A percentile compares a stretch with the other conserved stretches of the same genome.
phyloP scores from a whole-genome alignment of 2,797 vertebrate genomes.

The Anguilla anguilla region DNA sequence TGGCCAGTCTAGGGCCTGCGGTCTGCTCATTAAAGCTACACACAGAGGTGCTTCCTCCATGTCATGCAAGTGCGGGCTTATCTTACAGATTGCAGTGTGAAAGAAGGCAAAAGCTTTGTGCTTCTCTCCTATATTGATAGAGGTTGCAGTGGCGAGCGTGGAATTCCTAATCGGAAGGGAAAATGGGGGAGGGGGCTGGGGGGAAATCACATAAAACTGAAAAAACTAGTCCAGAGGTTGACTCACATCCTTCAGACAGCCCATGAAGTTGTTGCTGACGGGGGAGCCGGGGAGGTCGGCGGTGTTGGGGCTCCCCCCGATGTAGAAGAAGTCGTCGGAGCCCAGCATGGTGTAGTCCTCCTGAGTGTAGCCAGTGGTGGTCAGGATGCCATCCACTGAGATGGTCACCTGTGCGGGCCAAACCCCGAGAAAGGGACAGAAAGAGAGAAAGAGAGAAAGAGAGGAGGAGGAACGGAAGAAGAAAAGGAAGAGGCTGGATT shows the following conservation, averaged over 20 bases:
- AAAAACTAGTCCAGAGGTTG: not conserved
- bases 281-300: slow-evolving; percentile 92
- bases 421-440: slow-evolving; percentile 35
- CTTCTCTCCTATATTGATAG: not conserved
- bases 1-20: no score
- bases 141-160: not conserved
- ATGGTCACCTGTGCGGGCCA: slow-evolving; percentile 85
- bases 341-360: slow-evolving; percentile 97
- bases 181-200: not conserved
- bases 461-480: slow-evolving; percentile 44
- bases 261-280: slow-evolving; percentile 98
- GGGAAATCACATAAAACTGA: no score
- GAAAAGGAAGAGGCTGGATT: slow-evolving; percentile 68
- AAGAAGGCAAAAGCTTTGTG: no score
- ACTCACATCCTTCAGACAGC: slow-evolving; percentile 95
- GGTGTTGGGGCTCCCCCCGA: slow-evolving; percentile 92
- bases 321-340: slow-evolving; percentile 96
- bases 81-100: no score
- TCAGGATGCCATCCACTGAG: slow-evolving; percentile 93
- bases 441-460: not conserved
- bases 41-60: no score
- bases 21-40: no score
- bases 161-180: no score
- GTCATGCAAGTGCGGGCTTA: no score
- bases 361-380: slow-evolving; percentile 94